Percentiles rank a stretch among this genome's conserved stretches.
Evolutionary conservation across 2,797 vertebrate genomes (phyloP).

Genomic region (Enteromius unitaeniatus): DNA sequence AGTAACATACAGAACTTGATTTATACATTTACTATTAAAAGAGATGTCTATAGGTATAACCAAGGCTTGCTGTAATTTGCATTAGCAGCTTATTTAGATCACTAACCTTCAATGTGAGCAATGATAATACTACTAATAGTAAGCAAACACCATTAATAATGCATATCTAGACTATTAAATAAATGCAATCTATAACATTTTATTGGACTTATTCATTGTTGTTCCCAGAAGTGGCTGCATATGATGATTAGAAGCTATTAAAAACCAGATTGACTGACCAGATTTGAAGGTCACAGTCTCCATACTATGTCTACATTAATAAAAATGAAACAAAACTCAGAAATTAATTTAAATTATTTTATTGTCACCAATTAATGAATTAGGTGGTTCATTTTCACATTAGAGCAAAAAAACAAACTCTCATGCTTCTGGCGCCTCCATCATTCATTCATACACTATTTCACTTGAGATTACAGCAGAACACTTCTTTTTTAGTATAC

Average conservation of each 20-base stretch:
- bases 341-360: constrained; percentile 55
- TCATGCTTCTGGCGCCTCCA: not conserved
- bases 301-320: not conserved
- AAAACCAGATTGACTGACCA: not conserved
- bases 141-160: not conserved
- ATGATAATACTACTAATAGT: not conserved
- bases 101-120: not conserved
- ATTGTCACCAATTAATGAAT: constrained; percentile 55
- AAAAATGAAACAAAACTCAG: not conserved
- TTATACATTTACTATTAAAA: not conserved
- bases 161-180: not conserved
- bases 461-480: constrained; percentile 10
- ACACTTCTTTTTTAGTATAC: not conserved
- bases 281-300: not conserved
- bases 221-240: not conserved
- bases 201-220: not conserved
- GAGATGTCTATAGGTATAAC: not conserved
- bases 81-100: not conserved
- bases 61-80: not conserved
- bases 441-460: constrained; percentile 10
- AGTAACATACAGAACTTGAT: no score
- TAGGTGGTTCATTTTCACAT: constrained; percentile 17
- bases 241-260: not conserved
- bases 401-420: not conserved
- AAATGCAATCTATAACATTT: not conserved